Evolutionary conservation across 2,797 vertebrate species (phyloP).

Genomic region (Graptemys geographica): DNA sequence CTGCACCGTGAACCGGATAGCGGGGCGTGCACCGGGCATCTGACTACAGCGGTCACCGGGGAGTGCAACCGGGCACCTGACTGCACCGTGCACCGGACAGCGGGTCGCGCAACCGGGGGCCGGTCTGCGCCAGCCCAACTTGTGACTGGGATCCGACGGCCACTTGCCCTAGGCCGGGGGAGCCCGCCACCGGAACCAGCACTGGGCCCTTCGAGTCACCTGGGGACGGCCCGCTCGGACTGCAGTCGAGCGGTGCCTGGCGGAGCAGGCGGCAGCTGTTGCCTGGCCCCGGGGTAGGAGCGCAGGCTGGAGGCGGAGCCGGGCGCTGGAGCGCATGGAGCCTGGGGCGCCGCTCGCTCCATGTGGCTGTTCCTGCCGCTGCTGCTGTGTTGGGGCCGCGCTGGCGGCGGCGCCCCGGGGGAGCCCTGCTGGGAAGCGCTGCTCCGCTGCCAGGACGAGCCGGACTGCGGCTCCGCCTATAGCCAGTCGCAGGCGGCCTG

Average conservation of each 20-base stretch:
- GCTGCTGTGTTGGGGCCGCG: conserved; percentile 63
- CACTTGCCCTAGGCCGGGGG: neutral
- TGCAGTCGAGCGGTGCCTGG: neutral
- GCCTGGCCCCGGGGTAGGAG: neutral
- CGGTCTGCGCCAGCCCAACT: too few relatives aligned
- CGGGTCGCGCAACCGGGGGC: too few relatives aligned
- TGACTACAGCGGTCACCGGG: neutral
- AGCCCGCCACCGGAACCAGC: conserved; percentile 66
- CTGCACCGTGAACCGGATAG: too few relatives aligned
- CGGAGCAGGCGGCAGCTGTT: neutral
- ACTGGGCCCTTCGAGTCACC: neutral
- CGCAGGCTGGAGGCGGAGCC: neutral
- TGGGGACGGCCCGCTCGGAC: too few relatives aligned
- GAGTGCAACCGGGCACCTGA: neutral
- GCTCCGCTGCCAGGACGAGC: conserved; percentile 83
- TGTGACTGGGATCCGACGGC: too few relatives aligned
- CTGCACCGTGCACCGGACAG: neutral
- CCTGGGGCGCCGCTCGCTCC: neutral
- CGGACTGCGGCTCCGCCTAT: conserved; percentile 84
- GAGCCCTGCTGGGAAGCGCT: conserved; percentile 86
- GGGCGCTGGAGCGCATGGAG: neutral
- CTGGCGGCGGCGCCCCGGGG: conserved; percentile 75
- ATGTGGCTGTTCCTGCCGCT: neutral
- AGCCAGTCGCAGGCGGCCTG: conserved; percentile 82
- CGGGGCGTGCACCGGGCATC: too few relatives aligned